Evolutionary conservation across 2,113 vertebrate genomes (phyloP), one percentile per base, ranked within the genome.

Genomic region (Mesembrinibis cayennensis): DNA sequence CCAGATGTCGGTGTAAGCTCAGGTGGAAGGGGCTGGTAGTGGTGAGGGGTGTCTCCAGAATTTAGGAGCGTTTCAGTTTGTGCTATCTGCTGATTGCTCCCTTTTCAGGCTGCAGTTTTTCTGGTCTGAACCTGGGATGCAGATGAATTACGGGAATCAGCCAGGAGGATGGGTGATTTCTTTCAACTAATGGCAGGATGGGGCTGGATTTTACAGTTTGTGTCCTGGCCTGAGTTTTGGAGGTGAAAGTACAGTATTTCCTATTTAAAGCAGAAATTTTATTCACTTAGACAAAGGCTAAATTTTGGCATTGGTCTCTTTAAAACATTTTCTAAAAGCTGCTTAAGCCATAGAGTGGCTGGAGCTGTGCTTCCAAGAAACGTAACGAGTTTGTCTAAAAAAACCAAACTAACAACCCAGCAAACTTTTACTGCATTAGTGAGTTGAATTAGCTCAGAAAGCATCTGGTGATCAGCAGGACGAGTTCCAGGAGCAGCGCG

Each of bases 351-450:
- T 16, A 42, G 55, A 26, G 29, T 21, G 23, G 42, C 55, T 78
- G 47, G 30, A 84, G 17, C 15, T 78, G 2, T 25, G 32, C 69
- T 93, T 89, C 38, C 61, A 76, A 91, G 56, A 84, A 34, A 47
- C 6, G 7, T 58, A 45, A 49, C 1, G 3, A 50, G 12, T 84
- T 94, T 73, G 55, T 76, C 55, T 70, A 16, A 56, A 56, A 66
- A 19, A n/a, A 0, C 0, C 2, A 72, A 36, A 25, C 19, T 13
- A 71, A 26, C n/a, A 73, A 22, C 29, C 6, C 26, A 49, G 34
- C 45, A 61, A 89, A 40, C 21, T 44, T 85, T 25, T 83, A 34
- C 59, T 72, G 36, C 38, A n/a, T 83, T 79, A 61, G 18, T 56
- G 61, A 67, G 17, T 16, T 82, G 50, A 52, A 82, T 53, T 70